phyloP scores from a whole-genome alignment of 2,113 vertebrate species.

The Cyprinus carpio region DNA sequence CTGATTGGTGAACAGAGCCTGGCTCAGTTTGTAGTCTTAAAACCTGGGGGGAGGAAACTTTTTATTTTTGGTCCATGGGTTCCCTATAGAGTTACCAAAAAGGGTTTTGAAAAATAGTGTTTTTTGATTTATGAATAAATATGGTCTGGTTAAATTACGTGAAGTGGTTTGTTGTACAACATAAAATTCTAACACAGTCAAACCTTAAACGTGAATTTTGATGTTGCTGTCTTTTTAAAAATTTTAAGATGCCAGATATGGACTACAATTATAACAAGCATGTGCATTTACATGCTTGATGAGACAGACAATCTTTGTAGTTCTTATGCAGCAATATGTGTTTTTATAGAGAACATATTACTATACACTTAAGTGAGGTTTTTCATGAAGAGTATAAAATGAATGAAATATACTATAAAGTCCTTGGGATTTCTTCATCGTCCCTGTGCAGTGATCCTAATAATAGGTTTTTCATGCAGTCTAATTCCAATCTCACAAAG shows the following conservation, averaged over 20 bases:
- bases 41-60: not conserved
- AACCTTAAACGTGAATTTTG: not conserved
- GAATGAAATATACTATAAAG: slow-evolving; percentile 11
- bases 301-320: not conserved
- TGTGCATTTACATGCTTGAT: not conserved
- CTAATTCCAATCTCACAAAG: slow-evolving; percentile 32
- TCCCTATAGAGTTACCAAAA: not conserved
- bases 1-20: not conserved
- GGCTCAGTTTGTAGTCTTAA: not conserved
- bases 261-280: not conserved
- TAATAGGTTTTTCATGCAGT: slow-evolving; percentile 41
- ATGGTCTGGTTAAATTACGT: not conserved
- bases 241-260: not conserved
- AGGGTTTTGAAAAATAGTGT: not conserved
- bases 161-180: not conserved
- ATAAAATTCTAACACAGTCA: not conserved
- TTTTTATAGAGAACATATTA: not conserved
- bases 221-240: not conserved
- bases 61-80: not conserved
- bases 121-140: not conserved
- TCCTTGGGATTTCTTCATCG: slow-evolving; percentile 31
- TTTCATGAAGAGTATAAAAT: slow-evolving; percentile 19
- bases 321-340: not conserved
- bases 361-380: slow-evolving; percentile 7
- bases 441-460: slow-evolving; percentile 21